Conservation (phyloP, 2,888 invertebrate species). For the Aphodius granarius region DNA sequence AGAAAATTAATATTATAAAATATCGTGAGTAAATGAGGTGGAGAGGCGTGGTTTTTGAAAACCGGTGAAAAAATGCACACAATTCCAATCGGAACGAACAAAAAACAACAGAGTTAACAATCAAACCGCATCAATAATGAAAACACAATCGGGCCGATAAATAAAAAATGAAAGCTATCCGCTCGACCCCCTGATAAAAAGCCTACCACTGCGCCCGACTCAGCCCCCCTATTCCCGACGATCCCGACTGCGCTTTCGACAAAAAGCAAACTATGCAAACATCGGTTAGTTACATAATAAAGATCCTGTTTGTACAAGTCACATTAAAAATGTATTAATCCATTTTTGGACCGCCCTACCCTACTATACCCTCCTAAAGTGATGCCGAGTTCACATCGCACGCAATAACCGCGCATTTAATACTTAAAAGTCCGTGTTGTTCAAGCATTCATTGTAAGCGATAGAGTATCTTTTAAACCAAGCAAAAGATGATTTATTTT, state of each 20-base stretch:
- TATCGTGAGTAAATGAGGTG: too few relatives aligned
- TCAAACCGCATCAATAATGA: slow-evolving; percentile 26
- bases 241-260: slow-evolving; percentile 30
- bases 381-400: neutral
- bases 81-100: slow-evolving; percentile 1
- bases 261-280: slow-evolving; percentile 47
- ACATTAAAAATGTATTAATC: slow-evolving; percentile 56
- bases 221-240: neutral
- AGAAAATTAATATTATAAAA: slow-evolving; percentile 7
- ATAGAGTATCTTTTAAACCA: too few relatives aligned
- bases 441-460: too few relatives aligned
- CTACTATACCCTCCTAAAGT: neutral
- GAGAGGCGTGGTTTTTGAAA: neutral
- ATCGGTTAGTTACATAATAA: slow-evolving; percentile 44
- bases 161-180: slow-evolving; percentile 23
- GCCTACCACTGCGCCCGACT: slow-evolving; percentile 11
- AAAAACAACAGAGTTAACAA: slow-evolving; percentile 24
- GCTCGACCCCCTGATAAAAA: slow-evolving; percentile 15
- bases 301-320: slow-evolving; percentile 52
- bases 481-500: too few relatives aligned
- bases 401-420: too few relatives aligned
- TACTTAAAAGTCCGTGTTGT: too few relatives aligned
- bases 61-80: neutral
- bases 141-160: slow-evolving; percentile 23
- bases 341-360: slow-evolving; percentile 47